phyloP scores from a whole-genome alignment of 1,140 invertebrate genomes.

The Lepidotrigona ventralis region DNA sequence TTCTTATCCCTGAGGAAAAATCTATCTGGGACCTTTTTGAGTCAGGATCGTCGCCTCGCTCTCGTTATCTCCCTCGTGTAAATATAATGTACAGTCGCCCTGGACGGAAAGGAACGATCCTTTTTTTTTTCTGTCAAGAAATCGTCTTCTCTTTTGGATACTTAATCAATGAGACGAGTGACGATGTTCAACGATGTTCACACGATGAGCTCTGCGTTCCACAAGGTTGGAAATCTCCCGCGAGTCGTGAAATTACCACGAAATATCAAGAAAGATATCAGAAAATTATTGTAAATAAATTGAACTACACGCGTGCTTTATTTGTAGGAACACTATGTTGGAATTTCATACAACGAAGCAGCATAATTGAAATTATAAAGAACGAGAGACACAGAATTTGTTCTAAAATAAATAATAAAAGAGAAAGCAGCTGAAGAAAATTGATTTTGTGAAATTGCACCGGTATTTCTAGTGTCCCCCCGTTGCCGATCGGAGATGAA shows the following conservation, averaged over 20 bases:
- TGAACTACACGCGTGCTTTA: background rate
- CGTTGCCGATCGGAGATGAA: too few relatives aligned
- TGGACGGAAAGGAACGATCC: conserved; percentile 38
- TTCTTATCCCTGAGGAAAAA: conserved; percentile 65
- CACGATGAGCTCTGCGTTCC: background rate
- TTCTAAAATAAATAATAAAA: background rate
- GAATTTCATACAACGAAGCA: background rate
- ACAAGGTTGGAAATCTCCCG: background rate
- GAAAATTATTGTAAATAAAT: background rate
- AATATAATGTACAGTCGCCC: background rate
- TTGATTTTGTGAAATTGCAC: too few relatives aligned
- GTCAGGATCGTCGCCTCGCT: conserved; percentile 17
- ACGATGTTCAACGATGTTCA: background rate
- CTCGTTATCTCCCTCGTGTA: background rate
- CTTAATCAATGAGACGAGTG: background rate
- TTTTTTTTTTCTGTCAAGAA: background rate
- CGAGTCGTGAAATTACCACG: background rate
- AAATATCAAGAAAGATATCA: too few relatives aligned
- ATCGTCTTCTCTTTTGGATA: background rate
- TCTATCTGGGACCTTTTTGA: conserved; percentile 57
- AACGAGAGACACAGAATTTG: background rate
- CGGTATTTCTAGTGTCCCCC: too few relatives aligned
- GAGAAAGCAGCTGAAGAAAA: too few relatives aligned
- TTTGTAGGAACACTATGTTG: background rate
- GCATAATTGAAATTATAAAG: background rate